phyloP scores from a whole-genome alignment of 1,140 invertebrate genomes.

The Trypoxylus dichotomus region DNA sequence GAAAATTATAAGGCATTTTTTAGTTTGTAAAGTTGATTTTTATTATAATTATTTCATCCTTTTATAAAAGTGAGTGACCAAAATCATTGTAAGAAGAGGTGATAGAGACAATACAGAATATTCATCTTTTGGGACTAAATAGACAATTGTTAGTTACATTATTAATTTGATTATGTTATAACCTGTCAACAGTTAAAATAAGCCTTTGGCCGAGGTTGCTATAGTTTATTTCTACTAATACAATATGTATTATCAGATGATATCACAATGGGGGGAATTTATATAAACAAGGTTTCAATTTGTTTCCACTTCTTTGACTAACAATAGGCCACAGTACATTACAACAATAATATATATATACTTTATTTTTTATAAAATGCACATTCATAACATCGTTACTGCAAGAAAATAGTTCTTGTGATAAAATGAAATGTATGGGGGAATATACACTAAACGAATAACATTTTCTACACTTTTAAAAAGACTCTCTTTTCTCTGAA shows the following conservation, averaged over 20 bases:
- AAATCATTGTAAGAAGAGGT: slow-evolving; percentile 5
- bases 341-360: slow-evolving; percentile 16
- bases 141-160: background rate
- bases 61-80: background rate
- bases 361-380: slow-evolving; percentile 16
- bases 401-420: slow-evolving; percentile 6
- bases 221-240: slow-evolving; percentile 2
- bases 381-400: slow-evolving; percentile 11
- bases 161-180: slow-evolving; percentile 22
- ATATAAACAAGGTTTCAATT: slow-evolving; percentile 18
- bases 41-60: background rate
- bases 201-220: slow-evolving; percentile 11
- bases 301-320: slow-evolving; percentile 11
- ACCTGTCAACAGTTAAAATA: slow-evolving; percentile 17
- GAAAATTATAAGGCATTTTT: slow-evolving; percentile 26
- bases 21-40: slow-evolving; percentile 5
- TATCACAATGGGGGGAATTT: slow-evolving; percentile 22
- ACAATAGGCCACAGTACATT: slow-evolving; percentile 21
- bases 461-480: background rate
- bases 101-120: background rate
- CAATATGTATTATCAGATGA: slow-evolving; percentile 22
- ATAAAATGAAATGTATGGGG: background rate
- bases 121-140: background rate
- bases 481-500: background rate
- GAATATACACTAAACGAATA: background rate